phyloP scores from a whole-genome alignment of 2,113 vertebrate genomes.

The Lophochroa leadbeateri region DNA sequence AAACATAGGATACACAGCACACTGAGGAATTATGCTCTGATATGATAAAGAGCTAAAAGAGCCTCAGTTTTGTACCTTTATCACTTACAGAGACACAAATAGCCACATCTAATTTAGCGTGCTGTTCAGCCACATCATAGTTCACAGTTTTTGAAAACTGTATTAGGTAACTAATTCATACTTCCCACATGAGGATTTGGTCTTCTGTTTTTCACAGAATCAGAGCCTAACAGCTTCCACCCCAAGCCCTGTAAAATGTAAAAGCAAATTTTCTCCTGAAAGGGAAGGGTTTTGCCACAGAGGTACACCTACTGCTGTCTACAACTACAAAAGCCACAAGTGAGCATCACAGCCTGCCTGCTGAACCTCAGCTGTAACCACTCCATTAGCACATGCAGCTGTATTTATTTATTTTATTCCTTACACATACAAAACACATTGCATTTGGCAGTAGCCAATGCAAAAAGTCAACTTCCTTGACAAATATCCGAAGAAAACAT shows the following conservation, averaged over 20 bases:
- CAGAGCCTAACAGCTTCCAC: not conserved
- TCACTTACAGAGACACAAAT: not conserved
- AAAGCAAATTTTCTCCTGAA: not conserved
- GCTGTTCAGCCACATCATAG: not conserved
- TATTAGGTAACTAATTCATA: slow-evolving; percentile 13
- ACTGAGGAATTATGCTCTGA: not conserved
- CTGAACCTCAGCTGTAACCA: slow-evolving; percentile 63
- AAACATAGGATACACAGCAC: not conserved
- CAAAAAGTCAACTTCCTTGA: not conserved
- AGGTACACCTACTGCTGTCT: not conserved
- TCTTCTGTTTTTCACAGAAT: slow-evolving; percentile 21
- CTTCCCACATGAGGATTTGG: slow-evolving; percentile 6
- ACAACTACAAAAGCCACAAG: slow-evolving; percentile 51
- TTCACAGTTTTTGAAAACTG: slow-evolving; percentile 15
- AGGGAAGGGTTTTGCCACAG: not conserved
- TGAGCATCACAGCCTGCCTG: slow-evolving; percentile 12
- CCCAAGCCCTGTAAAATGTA: not conserved
- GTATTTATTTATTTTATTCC: slow-evolving; percentile 21
- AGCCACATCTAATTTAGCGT: not conserved
- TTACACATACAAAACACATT: not conserved
- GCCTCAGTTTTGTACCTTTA: not conserved
- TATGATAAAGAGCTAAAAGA: not conserved
- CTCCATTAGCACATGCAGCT: slow-evolving; percentile 33
- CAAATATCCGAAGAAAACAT: not conserved
- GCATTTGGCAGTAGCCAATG: not conserved